Evolutionary conservation across 2,888 invertebrate genomes (phyloP).

Genomic region (Clivina fossor): DNA sequence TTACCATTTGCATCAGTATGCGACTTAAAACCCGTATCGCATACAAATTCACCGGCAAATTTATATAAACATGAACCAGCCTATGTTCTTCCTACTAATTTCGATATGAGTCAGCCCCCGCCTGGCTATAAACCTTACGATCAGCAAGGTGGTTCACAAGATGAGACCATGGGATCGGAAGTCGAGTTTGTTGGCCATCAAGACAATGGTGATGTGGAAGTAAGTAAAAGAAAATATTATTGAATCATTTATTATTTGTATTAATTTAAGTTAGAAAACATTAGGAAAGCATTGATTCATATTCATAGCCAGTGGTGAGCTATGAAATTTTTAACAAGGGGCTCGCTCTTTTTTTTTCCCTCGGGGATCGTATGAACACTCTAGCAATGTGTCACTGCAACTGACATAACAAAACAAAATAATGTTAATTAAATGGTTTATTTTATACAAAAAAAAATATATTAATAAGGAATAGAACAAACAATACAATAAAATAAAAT

Average conservation of each 20-base stretch:
- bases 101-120: slow-evolving; percentile 58
- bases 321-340: too few species aligned
- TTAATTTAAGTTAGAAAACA: background rate
- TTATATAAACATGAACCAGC: slow-evolving; percentile 39
- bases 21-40: slow-evolving; percentile 58
- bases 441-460: too few species aligned
- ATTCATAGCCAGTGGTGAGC: too few species aligned
- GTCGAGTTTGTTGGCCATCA: slow-evolving; percentile 63
- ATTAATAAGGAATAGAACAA: too few species aligned
- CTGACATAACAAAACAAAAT: too few species aligned
- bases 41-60: slow-evolving; percentile 45
- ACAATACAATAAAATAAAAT: too few species aligned
- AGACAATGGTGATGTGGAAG: slow-evolving; percentile 49
- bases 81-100: slow-evolving; percentile 43
- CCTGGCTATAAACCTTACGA: slow-evolving; percentile 57
- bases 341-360: too few species aligned
- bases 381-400: too few species aligned
- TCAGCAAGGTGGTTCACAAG: slow-evolving; percentile 47
- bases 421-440: too few species aligned
- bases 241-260: background rate
- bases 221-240: slow-evolving; percentile 36
- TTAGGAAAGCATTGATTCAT: too few species aligned
- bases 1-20: slow-evolving; percentile 67
- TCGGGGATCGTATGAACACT: too few species aligned
- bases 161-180: slow-evolving; percentile 62